A percentile compares a stretch with the other conserved stretches of the same genome.
Conservation (phyloP, 2,888 invertebrate genomes). For the Stegana nigrithorax region DNA sequence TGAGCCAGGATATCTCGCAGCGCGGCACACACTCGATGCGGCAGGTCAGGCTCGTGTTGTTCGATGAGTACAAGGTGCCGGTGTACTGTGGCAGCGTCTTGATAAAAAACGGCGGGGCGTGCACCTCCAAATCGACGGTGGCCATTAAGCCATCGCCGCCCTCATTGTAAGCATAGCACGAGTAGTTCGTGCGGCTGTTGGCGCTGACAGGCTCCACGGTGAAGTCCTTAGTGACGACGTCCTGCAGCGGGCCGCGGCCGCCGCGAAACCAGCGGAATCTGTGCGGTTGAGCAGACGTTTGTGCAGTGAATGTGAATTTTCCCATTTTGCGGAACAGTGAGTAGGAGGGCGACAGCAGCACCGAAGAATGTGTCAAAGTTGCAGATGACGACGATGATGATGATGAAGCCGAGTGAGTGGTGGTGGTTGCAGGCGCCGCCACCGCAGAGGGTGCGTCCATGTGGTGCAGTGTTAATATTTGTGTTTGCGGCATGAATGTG, state of each 20-base stretch:
- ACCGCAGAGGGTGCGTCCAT: conserved; percentile 24
- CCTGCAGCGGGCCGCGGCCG: conserved; percentile 76
- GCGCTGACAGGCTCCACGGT: conserved; percentile 86
- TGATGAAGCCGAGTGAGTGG: conserved; percentile 22
- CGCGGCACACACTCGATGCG: conserved; percentile 90
- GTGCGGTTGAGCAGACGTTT: conserved; percentile 61
- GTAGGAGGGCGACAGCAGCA: conserved; percentile 29
- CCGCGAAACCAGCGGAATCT: conserved; percentile 86
- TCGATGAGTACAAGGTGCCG: conserved; percentile 81
- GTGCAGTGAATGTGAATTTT: conserved; percentile 62
- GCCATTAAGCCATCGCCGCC: conserved; percentile 83
- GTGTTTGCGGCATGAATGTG: conserved; percentile 62
- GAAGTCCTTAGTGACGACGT: conserved; percentile 81
- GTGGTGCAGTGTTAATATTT: conserved; percentile 62
- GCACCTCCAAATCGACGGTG: conserved; percentile 77
- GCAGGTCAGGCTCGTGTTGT: conserved; percentile 83
- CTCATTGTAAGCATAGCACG: conserved; percentile 86
- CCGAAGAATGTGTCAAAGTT: too few species aligned
- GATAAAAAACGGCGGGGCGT: conserved; percentile 89
- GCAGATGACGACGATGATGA: conserved; percentile 33
- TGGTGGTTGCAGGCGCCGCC: conserved; percentile 17
- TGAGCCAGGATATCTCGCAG: conserved; percentile 87
- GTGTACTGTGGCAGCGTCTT: conserved; percentile 85
- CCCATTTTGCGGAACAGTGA: conserved; percentile 64
- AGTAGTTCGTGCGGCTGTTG: conserved; percentile 89